Percentiles rank a stretch among this genome's conserved stretches.
Evolutionary conservation across 2,113 vertebrate species (phyloP).

Genomic region (Alligator sinensis): DNA sequence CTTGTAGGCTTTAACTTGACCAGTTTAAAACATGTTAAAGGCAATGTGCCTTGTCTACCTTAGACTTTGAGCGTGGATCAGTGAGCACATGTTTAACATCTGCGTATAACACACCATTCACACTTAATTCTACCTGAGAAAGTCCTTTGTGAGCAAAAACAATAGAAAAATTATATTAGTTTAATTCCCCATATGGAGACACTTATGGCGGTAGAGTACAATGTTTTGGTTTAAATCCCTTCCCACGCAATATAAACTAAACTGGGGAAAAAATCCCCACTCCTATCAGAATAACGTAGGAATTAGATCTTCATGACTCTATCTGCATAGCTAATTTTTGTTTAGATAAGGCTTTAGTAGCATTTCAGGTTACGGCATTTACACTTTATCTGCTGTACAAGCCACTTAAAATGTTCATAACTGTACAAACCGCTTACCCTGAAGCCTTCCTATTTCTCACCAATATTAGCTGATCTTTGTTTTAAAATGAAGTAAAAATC

Average conservation of each 20-base stretch:
- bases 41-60: not conserved
- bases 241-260: not conserved
- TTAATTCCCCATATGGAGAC: constrained; percentile 1
- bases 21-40: not conserved
- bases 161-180: not conserved
- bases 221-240: not conserved
- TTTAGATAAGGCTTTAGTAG: not conserved
- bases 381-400: not conserved
- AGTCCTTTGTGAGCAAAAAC: constrained; percentile 53
- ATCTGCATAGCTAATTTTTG: not conserved
- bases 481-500: not conserved
- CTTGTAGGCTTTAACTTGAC: not conserved
- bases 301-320: not conserved
- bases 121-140: constrained; percentile 61
- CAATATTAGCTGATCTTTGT: not conserved
- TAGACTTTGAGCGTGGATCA: not conserved
- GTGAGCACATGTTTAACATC: not conserved
- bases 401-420: not conserved
- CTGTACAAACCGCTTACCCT: not conserved
- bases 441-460: constrained; percentile 10
- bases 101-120: constrained; percentile 54
- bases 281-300: fast-evolving
- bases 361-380: constrained; percentile 24
- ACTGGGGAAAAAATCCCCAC: not conserved
- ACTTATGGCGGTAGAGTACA: not conserved